Evolutionary conservation across 2,888 invertebrate genomes (phyloP).

Genomic region (Syrphus vitripennis): DNA sequence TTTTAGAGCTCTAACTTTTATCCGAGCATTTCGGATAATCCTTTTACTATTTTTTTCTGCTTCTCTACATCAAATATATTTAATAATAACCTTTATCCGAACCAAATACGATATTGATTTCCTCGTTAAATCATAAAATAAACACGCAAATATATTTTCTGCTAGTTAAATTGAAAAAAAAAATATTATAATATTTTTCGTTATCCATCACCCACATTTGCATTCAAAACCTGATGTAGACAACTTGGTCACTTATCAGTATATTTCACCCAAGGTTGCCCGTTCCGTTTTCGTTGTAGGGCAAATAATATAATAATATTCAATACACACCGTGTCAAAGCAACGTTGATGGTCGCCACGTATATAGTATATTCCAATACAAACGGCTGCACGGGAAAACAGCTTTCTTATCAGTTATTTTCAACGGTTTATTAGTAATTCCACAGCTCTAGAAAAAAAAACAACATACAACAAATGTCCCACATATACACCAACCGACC

Average conservation of each 20-base stretch:
- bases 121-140: not conserved
- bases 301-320: conserved; percentile 46
- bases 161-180: not conserved
- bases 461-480: conserved; percentile 25
- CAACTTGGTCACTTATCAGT: conserved; percentile 66
- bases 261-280: conserved; percentile 56
- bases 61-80: no score
- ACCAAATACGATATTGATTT: not conserved
- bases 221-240: conserved; percentile 23
- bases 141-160: not conserved
- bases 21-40: not conserved
- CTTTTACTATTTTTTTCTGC: not conserved
- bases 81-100: not conserved
- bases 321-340: conserved; percentile 14
- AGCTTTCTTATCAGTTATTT: conserved; percentile 58
- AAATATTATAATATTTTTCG: not conserved
- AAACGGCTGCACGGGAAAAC: conserved; percentile 23
- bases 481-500: conserved; percentile 42
- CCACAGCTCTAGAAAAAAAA: conserved; percentile 27
- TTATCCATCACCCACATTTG: conserved; percentile 48
- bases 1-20: not conserved
- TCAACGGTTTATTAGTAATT: conserved; percentile 68
- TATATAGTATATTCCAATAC: conserved; percentile 11
- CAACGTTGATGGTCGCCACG: conserved; percentile 45
- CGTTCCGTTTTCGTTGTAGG: conserved; percentile 22